Conservation (phyloP, 2,888 invertebrate species). For the Heliconius ismenius region DNA sequence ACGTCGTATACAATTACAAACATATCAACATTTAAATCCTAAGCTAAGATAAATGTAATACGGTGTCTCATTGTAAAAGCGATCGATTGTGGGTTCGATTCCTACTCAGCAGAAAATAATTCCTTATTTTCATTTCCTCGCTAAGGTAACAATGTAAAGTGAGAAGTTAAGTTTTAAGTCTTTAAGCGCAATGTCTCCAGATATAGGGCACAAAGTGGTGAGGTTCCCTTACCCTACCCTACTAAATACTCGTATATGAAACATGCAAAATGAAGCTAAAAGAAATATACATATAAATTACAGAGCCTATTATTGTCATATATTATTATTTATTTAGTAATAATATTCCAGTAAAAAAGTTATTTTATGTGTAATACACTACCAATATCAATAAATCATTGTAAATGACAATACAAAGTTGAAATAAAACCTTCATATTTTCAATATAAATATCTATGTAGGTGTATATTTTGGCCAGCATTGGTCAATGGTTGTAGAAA, state of each 20-base stretch:
- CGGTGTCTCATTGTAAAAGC: background rate
- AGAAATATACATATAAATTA: too few relatives aligned
- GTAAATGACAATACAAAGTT: background rate
- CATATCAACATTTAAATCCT: background rate
- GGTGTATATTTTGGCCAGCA: slow-evolving; percentile 69
- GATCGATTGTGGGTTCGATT: background rate
- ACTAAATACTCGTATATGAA: too few relatives aligned
- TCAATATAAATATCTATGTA: slow-evolving; percentile 48
- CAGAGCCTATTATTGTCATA: too few relatives aligned
- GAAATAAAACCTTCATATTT: slow-evolving; percentile 29
- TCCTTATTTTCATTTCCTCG: too few relatives aligned
- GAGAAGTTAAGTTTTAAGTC: too few relatives aligned
- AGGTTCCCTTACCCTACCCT: too few relatives aligned
- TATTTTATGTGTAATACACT: background rate
- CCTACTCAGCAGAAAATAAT: too few relatives aligned
- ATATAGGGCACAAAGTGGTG: too few relatives aligned
- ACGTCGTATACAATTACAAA: background rate
- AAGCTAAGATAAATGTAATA: background rate
- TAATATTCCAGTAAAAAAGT: background rate
- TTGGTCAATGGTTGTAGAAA: slow-evolving; percentile 68
- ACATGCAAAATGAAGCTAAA: too few relatives aligned
- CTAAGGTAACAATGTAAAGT: too few relatives aligned
- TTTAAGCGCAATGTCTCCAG: too few relatives aligned
- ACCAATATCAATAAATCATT: background rate
- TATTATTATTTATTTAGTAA: background rate